Evolutionary conservation across 1,140 invertebrate species (phyloP), one percentile per base, ranked within the genome.

Genomic region (Phthorimaea operculella): DNA sequence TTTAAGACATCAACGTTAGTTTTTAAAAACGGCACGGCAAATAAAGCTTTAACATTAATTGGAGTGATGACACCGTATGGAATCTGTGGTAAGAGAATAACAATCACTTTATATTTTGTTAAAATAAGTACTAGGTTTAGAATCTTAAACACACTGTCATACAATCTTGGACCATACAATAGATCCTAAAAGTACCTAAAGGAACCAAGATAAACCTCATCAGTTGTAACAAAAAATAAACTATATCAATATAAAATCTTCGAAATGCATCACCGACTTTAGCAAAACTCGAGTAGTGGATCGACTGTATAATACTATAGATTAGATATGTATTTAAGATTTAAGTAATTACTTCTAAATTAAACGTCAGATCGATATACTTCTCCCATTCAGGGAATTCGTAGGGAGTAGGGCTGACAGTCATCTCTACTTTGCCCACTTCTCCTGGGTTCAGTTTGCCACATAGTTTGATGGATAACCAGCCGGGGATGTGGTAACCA

Each of bases 41-140:
- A 85, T 6, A 83, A 59, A 0, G 82, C 78, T 59, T 70, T 79
- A 0, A 85, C 64, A 42, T 74, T 62, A 12, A 85, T 60, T 8
- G 82, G 82, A 44, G 82, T 82, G 12, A 70, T 73, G 1, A 82
- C 69, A 18, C 79, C 82, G 59, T 76, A 82, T 4, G 78, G 74
- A 17, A 85, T 74, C 79, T 84, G 51, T 16, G 59, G 21, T 28
- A 28, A n/a, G n/a, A n/a, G n/a, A n/a, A 28, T 28, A 28, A 28
- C n/a, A 28, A 28, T 6, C 21, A 28, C 21, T n/a, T 42, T 42
- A n/a, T n/a, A 42, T 9, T n/a, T 42, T 4, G 39, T n/a, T n/a
- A 9, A 42, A n/a, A 42, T n/a, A n/a, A 42, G 8, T 42, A n/a
- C 9, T 42, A 9, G 11, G 39, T 9, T 42, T 42, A 4, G 39